Evolutionary conservation across 1,140 invertebrate genomes (phyloP).

Genomic region (Megalopta genalis): DNA sequence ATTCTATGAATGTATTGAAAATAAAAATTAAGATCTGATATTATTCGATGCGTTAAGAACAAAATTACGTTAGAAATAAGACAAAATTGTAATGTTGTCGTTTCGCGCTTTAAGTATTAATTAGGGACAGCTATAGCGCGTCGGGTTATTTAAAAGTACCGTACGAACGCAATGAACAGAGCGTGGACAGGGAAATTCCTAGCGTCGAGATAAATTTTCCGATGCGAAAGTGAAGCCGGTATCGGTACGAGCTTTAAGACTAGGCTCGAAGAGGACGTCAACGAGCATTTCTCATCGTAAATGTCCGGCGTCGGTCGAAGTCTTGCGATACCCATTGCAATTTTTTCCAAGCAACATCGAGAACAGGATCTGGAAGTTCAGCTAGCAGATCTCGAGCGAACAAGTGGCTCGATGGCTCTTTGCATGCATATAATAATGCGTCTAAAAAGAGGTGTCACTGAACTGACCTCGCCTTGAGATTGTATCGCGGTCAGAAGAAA

Average conservation of each 20-base stretch:
- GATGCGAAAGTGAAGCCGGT: neutral
- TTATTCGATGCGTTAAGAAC: too few species aligned
- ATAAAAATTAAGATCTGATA: too few species aligned
- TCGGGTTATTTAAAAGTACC: too few species aligned
- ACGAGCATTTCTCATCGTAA: constrained; percentile 12
- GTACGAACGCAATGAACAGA: too few species aligned
- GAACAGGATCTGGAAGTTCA: constrained; percentile 37
- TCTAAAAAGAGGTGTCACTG: constrained; percentile 55
- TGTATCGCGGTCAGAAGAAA: constrained; percentile 47
- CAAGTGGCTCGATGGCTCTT: constrained; percentile 13
- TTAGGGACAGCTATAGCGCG: too few species aligned
- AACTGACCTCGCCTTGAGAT: constrained; percentile 53
- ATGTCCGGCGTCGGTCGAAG: neutral
- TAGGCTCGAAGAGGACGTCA: neutral
- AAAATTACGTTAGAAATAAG: too few species aligned
- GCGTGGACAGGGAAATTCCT: too few species aligned
- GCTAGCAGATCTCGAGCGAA: constrained; percentile 1
- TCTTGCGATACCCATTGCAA: neutral
- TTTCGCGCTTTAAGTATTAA: too few species aligned
- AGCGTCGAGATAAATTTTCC: too few species aligned
- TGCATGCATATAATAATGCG: constrained; percentile 50
- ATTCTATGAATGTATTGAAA: too few species aligned
- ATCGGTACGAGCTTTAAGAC: neutral
- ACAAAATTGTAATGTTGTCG: too few species aligned
- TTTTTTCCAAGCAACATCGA: constrained; percentile 25